Base-by-base conservation (phyloP, 2,797 vertebrate genomes). In the Cynodonichthys magdalenae region DNA sequence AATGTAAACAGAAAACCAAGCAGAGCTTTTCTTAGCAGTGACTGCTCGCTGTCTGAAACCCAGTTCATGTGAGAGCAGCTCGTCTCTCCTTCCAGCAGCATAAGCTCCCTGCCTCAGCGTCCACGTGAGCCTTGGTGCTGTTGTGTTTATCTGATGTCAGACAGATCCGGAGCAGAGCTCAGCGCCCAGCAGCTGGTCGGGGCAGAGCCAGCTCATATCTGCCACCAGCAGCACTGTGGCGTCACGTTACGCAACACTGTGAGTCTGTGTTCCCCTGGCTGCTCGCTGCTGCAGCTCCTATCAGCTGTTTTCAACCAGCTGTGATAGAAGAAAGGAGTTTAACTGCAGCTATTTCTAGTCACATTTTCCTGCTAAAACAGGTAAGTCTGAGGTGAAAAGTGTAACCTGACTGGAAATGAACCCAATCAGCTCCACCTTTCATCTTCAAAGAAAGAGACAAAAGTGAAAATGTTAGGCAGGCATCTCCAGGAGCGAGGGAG, bases 381-480 rank as follows among this genome's bases (percentile, higher is more conserved):
- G 71, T 64, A 15, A 67, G 51, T 71, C 69, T 63, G 68, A 68
- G 20, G 41, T 56, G 36, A 78, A 56, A 69, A 50, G 56, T 62
- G 28, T 41, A 65, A 66, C 41, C 79, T 73, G 14, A 65, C 61
- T 55, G 73, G 28, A 63, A 71, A 75, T 72, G 49, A 76, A 80
- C 62, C 57, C 18, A 72, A 85, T 74, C 80, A 63, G 47, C 75
- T 56, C 29, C 64, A 63, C 66, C 75, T 90, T 90, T 88, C 79
- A 89, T 87, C 83, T 87, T 90, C 84, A 88, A 86, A 87, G 84
- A 42, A 11, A n/a, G 57, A 19, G 62, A 45, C 15, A 31, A 55
- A 24, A 69, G 46, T 59, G 49, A 53, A 42, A 67, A 61, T 15
- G 4, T 46, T 20, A 56, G 55, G 19, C 27, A 14, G 1, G 78